A percentile compares a stretch with the other conserved stretches of the same genome.
phyloP scores from a whole-genome alignment of 2,797 vertebrate genomes.

The Fundulus diaphanus region DNA sequence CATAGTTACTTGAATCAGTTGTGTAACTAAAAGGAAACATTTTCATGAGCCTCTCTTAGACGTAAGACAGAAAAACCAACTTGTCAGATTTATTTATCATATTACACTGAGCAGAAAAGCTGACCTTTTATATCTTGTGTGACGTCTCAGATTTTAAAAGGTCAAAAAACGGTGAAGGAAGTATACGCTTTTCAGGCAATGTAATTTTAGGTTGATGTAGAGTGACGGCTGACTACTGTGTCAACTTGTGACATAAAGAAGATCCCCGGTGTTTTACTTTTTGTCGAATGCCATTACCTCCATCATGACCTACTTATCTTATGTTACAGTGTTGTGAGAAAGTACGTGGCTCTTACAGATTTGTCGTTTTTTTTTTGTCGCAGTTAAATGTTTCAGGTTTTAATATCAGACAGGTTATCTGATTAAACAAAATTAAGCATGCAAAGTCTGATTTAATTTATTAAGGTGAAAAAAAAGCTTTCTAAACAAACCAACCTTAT shows the following conservation, averaged over 20 bases:
- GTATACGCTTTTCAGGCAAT: conserved; percentile 4
- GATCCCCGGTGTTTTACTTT: background rate
- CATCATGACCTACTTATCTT: background rate
- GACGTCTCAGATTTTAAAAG: conserved; percentile 23
- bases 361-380: background rate
- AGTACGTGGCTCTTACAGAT: background rate
- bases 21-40: conserved; percentile 11
- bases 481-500: background rate
- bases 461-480: background rate
- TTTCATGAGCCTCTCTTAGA: conserved; percentile 13
- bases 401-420: background rate
- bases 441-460: background rate
- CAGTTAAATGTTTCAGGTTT: background rate
- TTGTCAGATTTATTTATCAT: conserved; percentile 30
- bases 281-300: background rate
- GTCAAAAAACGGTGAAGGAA: conserved; percentile 35
- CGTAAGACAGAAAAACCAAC: conserved; percentile 23
- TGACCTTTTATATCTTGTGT: conserved; percentile 25
- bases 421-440: background rate
- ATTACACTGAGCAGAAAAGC: background rate
- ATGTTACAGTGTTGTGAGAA: background rate
- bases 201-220: conserved; percentile 3
- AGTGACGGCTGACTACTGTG: conserved; percentile 31
- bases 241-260: background rate
- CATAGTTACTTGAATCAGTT: conserved; percentile 10